A percentile compares a stretch with the other conserved stretches of the same genome.
Evolutionary conservation across 2,113 vertebrate species (phyloP).

Genomic region (Zingel zingel): DNA sequence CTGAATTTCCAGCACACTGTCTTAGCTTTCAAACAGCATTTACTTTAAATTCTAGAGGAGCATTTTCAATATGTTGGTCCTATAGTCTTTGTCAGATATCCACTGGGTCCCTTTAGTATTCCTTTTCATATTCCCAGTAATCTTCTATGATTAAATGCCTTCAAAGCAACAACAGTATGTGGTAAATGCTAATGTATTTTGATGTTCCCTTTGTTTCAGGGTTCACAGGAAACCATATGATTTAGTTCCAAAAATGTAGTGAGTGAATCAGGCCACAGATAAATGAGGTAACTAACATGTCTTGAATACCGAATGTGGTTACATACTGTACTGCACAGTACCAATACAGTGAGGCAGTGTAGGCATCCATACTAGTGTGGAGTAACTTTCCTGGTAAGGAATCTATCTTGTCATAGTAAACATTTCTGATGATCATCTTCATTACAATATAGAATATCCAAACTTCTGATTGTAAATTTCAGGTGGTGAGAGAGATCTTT

Average conservation of each 20-base stretch:
- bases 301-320: not conserved
- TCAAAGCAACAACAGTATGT: not conserved
- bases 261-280: slow-evolving; percentile 14
- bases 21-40: slow-evolving; percentile 3
- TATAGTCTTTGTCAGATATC: not conserved
- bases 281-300: not conserved
- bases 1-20: slow-evolving; percentile 25
- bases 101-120: not conserved
- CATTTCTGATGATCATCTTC: no score
- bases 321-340: not conserved
- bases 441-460: not conserved
- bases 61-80: not conserved
- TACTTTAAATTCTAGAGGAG: slow-evolving; percentile 14
- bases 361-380: not conserved
- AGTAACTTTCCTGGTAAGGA: not conserved
- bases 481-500: not conserved
- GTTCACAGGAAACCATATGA: not conserved
- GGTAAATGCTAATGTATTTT: not conserved
- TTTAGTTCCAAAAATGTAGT: not conserved
- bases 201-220: not conserved
- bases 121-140: not conserved
- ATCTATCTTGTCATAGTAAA: not conserved
- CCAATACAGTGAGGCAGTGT: not conserved
- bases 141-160: not conserved
- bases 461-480: not conserved